A percentile compares a stretch with the other conserved stretches of the same genome.
phyloP scores from a whole-genome alignment of 1,140 invertebrate species.

The Caerostris extrusa region DNA sequence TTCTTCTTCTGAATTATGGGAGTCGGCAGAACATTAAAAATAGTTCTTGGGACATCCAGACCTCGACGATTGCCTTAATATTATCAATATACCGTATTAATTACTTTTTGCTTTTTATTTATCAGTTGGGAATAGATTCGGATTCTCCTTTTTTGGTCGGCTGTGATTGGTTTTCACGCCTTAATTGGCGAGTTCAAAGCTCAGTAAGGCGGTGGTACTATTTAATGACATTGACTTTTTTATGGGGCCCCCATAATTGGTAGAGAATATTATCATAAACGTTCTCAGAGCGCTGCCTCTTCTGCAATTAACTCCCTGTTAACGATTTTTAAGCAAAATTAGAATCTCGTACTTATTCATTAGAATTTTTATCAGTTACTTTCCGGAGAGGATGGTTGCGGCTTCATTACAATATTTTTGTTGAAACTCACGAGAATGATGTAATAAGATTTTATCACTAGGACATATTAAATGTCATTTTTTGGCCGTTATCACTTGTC shows the following conservation, averaged over 20 bases:
- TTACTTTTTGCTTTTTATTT: conserved; percentile 45
- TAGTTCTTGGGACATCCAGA: not conserved
- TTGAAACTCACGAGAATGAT: not conserved
- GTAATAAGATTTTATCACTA: not conserved
- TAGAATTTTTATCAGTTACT: conserved; percentile 19
- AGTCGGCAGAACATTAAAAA: not conserved
- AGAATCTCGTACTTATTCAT: conserved; percentile 18
- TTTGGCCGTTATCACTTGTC: no score
- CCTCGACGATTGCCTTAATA: conserved; percentile 7
- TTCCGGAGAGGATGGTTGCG: not conserved
- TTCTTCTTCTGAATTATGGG: not conserved
- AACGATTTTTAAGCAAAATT: conserved; percentile 33
- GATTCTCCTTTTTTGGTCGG: not conserved
- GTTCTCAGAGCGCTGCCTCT: conserved; percentile 9
- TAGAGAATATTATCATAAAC: conserved; percentile 39
- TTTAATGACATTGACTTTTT: conserved; percentile 17
- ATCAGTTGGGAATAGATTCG: conserved; percentile 3
- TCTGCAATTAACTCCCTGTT: conserved; percentile 18
- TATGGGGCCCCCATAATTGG: not conserved
- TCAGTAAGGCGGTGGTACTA: not conserved
- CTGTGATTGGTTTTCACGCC: conserved; percentile 32
- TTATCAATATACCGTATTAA: conserved; percentile 12
- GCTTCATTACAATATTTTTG: conserved; percentile 26
- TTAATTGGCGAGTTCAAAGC: conserved; percentile 41
- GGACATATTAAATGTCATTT: not conserved